Conservation (phyloP, 1,140 invertebrate species). For the Zaprionus davidi region DNA sequence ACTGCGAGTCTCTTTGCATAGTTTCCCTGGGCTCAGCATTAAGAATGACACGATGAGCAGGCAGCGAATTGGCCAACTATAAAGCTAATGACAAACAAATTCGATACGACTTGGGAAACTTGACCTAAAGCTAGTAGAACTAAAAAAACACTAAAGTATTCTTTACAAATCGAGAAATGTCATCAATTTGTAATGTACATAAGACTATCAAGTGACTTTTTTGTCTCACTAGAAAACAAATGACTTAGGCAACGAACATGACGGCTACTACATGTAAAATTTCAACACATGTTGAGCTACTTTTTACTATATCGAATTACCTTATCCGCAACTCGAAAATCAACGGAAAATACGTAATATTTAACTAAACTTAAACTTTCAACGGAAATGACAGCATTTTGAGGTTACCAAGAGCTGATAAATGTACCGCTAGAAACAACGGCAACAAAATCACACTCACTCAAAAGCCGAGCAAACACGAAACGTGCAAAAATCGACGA, state of each 20-base stretch:
- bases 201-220: background rate
- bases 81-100: slow-evolving; percentile 11
- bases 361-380: slow-evolving; percentile 59
- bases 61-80: slow-evolving; percentile 1
- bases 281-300: background rate
- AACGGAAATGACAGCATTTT: slow-evolving; percentile 71
- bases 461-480: slow-evolving; percentile 31
- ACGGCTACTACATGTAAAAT: background rate
- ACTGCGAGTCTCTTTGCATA: slow-evolving; percentile 54
- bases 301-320: slow-evolving; percentile 7
- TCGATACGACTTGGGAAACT: slow-evolving; percentile 57
- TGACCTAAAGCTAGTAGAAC: background rate
- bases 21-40: slow-evolving; percentile 14
- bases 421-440: slow-evolving; percentile 51
- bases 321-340: background rate
- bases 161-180: background rate
- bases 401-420: slow-evolving; percentile 59
- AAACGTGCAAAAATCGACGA: slow-evolving; percentile 51
- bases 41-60: slow-evolving; percentile 13
- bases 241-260: slow-evolving; percentile 14
- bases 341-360: slow-evolving; percentile 30
- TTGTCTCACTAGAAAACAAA: background rate
- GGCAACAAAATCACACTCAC: slow-evolving; percentile 26
- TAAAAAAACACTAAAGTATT: background rate
- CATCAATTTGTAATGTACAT: background rate